Evolutionary conservation across 2,888 invertebrate genomes (phyloP), one percentile per base, ranked within the genome.

Genomic region (Mayetiola destructor): DNA sequence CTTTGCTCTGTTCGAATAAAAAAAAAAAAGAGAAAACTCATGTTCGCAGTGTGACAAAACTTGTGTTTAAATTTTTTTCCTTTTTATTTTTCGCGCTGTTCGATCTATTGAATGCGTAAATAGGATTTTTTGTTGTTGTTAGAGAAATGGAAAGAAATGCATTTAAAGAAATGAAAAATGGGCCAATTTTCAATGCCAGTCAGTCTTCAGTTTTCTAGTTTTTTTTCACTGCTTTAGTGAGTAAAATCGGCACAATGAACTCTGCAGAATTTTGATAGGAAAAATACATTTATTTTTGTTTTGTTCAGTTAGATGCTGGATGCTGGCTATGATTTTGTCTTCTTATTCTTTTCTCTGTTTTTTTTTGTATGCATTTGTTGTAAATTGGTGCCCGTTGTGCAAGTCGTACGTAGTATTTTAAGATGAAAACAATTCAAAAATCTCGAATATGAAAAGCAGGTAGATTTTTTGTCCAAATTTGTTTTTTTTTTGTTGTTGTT

Each of bases 101-200:
- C 32, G n/a, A n/a, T n/a, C n/a, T n/a, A n/a, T n/a, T n/a, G n/a
- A n/a, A n/a, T n/a, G n/a, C n/a, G n/a, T n/a, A n/a, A n/a, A n/a
- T n/a, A n/a, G n/a, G n/a, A n/a, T n/a, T n/a, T n/a, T n/a, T n/a
- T n/a, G n/a, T n/a, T n/a, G n/a, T n/a, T n/a, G n/a, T n/a, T n/a
- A n/a, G n/a, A n/a, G n/a, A n/a, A n/a, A n/a, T n/a, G 27, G 27
- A 48, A 27, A 48, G 29, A 27, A 9, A 27, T 27, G 14, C 48
- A 27, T 48, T 48, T 48, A 48, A 42, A 39, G n/a, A 42, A 42
- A 42, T 42, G 48, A 27, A 48, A 27, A 48, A 48, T n/a, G 27
- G 27, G 29, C 27, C 23, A 48, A 48, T 48, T 27, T 48, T n/a
- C 21, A 48, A 27, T 48, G 48, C 48, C n/a, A 27, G 29, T n/a